Base-by-base conservation (phyloP, 92 coral and sea anemone genomes). In the Zoanthus sociatus region DNA sequence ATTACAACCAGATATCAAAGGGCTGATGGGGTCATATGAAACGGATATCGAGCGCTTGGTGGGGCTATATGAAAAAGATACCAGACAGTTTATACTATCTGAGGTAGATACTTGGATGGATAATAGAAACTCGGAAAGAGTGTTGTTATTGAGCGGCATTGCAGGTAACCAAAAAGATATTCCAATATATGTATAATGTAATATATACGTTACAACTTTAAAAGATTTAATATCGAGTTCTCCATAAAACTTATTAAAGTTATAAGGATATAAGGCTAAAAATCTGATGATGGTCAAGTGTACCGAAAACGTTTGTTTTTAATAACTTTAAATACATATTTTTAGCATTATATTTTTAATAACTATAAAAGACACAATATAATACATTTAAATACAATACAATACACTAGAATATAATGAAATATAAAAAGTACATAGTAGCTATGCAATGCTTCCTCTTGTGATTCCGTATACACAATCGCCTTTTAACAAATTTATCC, bases 41-140 rank as follows among this genome's bases (percentile, higher is more conserved):
- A 81, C 63, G 21, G 75, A 81, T 66, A 66, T 81, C 20, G 85
- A 81, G 11, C 61, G 44, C 44, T 60, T 81, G 45, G 73, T 60
- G 13, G 75, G 58, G 13, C 85, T 64, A 64, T 81, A 81, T 63
- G 85, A 81, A 60, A 81, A 81, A 16, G 64, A 81, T 67, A 81
- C 85, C 45, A 64, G 85, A 46, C 74, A 21, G 37, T 46, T 37
- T 13, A 9, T 81, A n/a, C 45, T 81, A 30, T 37, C 76, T 3
- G 63, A 81, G 12, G 37, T 81, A 26, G 85, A 66, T n/a, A 13
- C 53, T 47, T 81, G 85, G 85, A 81, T 81, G 85, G 85, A 81
- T 15, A 74, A 81, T 71, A 81, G 74, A 67, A 71, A 67, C 64
- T 66, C 85, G 14, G 75, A 64, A 21, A 53, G 63, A 17, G 58